Evolutionary conservation across 2,797 vertebrate genomes (phyloP).

Genomic region (Megaceryle alcyon): DNA sequence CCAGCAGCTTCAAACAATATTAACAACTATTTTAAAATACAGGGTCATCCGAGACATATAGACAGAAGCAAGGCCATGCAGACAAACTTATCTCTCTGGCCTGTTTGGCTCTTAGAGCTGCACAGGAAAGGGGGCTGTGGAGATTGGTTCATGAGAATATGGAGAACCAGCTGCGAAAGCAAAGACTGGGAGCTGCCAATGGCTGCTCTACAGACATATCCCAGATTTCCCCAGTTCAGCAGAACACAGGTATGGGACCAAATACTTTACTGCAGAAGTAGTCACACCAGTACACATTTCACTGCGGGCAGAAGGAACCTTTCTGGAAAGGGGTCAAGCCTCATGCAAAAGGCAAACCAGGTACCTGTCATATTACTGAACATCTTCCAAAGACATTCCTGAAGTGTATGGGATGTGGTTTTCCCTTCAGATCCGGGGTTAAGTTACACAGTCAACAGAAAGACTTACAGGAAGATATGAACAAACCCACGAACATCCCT

Average conservation of each 20-base stretch:
- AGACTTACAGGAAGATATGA: neutral
- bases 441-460: neutral
- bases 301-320: neutral
- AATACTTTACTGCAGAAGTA: rapidly evolving
- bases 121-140: neutral
- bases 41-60: neutral
- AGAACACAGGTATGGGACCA: rapidly evolving
- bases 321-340: neutral
- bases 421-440: neutral
- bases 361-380: neutral
- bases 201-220: neutral
- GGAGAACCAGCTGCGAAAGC: neutral
- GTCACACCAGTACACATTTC: neutral
- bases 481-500: neutral
- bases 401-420: neutral
- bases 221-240: neutral
- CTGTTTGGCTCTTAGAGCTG: neutral
- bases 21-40: neutral
- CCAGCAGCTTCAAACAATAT: neutral
- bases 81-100: neutral
- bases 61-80: neutral
- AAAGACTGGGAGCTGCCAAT: neutral
- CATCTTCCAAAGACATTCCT: neutral
- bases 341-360: neutral
- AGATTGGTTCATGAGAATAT: neutral